phyloP scores from a whole-genome alignment of 2,113 vertebrate genomes.

The Carassius gibelio region DNA sequence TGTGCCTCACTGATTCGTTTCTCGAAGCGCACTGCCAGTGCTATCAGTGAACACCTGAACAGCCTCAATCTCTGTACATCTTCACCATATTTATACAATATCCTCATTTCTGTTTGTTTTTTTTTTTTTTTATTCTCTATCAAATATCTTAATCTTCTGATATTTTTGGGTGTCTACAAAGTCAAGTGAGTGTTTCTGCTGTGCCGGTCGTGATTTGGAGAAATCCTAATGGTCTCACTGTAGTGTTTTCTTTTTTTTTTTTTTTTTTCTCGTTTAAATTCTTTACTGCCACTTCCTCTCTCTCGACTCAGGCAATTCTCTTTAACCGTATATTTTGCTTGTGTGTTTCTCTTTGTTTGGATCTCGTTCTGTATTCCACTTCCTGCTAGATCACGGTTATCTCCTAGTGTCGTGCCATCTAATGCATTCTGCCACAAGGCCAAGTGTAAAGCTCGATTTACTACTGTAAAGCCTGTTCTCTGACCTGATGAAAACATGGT shows the following conservation, averaged over 20 bases:
- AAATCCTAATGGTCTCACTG: conserved; percentile 49
- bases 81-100: conserved; percentile 72
- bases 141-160: not conserved
- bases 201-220: conserved; percentile 46
- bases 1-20: conserved; percentile 87
- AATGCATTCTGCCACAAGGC: conserved; percentile 54
- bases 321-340: conserved; percentile 48
- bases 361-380: conserved; percentile 23
- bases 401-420: conserved; percentile 57
- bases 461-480: conserved; percentile 44
- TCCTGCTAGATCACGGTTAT: conserved; percentile 34
- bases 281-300: conserved; percentile 58
- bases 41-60: conserved; percentile 86
- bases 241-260: conserved; percentile 38
- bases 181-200: conserved; percentile 12
- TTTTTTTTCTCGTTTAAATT: conserved; percentile 6
- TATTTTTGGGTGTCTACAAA: not conserved
- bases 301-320: conserved; percentile 58
- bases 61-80: conserved; percentile 77
- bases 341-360: conserved; percentile 59
- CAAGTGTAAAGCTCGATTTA: conserved; percentile 54
- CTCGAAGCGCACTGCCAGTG: conserved; percentile 91
- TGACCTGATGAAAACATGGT: conserved; percentile 17
- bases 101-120: conserved; percentile 66
- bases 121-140: not conserved